Percentiles rank a stretch among this genome's conserved stretches.
Evolutionary conservation across 2,888 invertebrate species (phyloP).

Genomic region (Eudemis profundana): DNA sequence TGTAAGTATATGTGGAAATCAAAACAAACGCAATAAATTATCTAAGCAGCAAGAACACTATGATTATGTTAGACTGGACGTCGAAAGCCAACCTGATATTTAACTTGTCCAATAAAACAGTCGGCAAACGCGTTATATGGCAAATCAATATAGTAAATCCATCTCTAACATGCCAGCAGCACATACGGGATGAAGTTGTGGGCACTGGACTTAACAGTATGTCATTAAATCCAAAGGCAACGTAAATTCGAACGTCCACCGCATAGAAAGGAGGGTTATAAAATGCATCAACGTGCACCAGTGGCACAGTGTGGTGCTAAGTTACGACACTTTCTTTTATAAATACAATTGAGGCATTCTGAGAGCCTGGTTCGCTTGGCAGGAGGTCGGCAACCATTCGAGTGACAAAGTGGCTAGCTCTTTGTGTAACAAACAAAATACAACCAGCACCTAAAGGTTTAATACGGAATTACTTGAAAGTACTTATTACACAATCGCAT

Average conservation of each 20-base stretch:
- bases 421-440: constrained; percentile 22
- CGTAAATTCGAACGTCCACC: constrained; percentile 45
- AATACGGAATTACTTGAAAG: not conserved
- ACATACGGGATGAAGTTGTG: constrained; percentile 14
- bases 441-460: not conserved
- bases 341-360: constrained; percentile 36
- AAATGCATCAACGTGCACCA: constrained; percentile 39
- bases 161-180: not conserved
- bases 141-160: not conserved
- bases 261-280: constrained; percentile 48
- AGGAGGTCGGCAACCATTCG: constrained; percentile 21
- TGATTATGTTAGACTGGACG: not conserved
- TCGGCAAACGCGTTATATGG: not conserved
- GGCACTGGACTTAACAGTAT: constrained; percentile 4
- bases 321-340: constrained; percentile 44
- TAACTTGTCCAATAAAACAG: not conserved
- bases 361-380: constrained; percentile 10
- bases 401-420: constrained; percentile 24
- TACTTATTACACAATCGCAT: not conserved
- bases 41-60: not conserved
- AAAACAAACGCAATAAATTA: not conserved
- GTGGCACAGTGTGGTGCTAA: constrained; percentile 27
- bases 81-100: not conserved
- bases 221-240: constrained; percentile 17
- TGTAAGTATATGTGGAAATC: not conserved